phyloP scores from a whole-genome alignment of 1,140 invertebrate species.

The Zaprionus kolodkinae region DNA sequence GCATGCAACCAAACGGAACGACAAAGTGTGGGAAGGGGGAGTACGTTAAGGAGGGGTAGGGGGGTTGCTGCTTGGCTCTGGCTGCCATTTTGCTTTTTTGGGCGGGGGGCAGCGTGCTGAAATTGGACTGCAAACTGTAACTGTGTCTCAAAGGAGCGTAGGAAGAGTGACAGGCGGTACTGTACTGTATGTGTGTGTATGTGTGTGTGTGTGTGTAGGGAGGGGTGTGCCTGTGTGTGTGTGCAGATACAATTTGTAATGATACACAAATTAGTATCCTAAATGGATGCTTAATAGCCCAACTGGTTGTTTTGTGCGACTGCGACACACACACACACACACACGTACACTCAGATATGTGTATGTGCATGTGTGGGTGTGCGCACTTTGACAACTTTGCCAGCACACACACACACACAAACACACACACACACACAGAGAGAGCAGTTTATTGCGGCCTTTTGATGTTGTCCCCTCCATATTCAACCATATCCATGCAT shows the following conservation, averaged over 20 bases:
- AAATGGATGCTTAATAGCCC: conserved; percentile 83
- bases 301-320: conserved; percentile 46
- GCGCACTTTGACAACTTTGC: conserved; percentile 39
- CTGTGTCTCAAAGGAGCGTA: neutral
- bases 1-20: neutral
- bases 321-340: conserved; percentile 1
- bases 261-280: conserved; percentile 84
- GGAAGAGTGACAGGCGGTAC: neutral
- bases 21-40: neutral
- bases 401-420: conserved; percentile 18
- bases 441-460: conserved; percentile 42
- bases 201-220: neutral
- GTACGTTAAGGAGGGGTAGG: too few relatives aligned
- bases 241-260: conserved; percentile 80
- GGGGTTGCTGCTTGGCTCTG: conserved; percentile 4
- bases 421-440: neutral
- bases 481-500: conserved; percentile 1
- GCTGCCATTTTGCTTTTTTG: conserved; percentile 43
- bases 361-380: conserved; percentile 16
- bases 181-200: neutral
- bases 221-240: conserved; percentile 35
- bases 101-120: conserved; percentile 8
- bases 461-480: conserved; percentile 34
- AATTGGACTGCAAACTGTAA: conserved; percentile 46
- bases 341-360: neutral